phyloP scores from a whole-genome alignment of 2,888 invertebrate species.

The Drosophila fulvimacula region DNA sequence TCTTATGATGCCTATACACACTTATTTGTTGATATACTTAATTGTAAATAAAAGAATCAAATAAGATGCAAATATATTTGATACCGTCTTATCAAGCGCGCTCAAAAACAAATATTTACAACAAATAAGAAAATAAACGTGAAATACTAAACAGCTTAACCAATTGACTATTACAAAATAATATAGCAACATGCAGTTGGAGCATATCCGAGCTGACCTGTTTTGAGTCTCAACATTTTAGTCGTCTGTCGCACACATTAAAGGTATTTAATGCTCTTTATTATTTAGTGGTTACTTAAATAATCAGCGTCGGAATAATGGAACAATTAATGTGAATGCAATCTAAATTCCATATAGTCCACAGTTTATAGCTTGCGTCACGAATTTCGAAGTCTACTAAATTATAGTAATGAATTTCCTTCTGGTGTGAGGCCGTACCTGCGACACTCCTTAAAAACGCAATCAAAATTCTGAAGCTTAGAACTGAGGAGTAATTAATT shows the following conservation, averaged over 20 bases:
- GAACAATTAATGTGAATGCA: not conserved
- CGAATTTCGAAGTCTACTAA: not conserved
- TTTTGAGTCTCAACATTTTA: constrained; percentile 32
- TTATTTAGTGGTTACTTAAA: too few relatives aligned
- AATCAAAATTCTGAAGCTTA: not conserved
- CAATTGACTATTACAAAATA: constrained; percentile 26
- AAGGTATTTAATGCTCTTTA: constrained; percentile 33
- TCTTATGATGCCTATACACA: not conserved
- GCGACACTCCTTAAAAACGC: not conserved
- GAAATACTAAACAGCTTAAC: constrained; percentile 5
- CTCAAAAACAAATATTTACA: not conserved
- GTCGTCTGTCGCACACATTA: constrained; percentile 18
- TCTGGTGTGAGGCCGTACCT: not conserved
- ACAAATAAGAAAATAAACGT: not conserved
- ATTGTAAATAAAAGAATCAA: not conserved
- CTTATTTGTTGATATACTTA: not conserved
- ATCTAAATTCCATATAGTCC: not conserved
- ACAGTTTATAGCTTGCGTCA: not conserved
- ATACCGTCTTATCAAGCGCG: not conserved
- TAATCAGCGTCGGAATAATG: not conserved
- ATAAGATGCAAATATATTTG: not conserved
- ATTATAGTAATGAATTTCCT: not conserved
- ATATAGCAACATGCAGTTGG: constrained; percentile 13
- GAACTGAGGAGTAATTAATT: constrained; percentile 5
- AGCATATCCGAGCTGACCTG: constrained; percentile 21